Conservation (phyloP, 2,888 invertebrate genomes). For the Apodemia duryi region DNA sequence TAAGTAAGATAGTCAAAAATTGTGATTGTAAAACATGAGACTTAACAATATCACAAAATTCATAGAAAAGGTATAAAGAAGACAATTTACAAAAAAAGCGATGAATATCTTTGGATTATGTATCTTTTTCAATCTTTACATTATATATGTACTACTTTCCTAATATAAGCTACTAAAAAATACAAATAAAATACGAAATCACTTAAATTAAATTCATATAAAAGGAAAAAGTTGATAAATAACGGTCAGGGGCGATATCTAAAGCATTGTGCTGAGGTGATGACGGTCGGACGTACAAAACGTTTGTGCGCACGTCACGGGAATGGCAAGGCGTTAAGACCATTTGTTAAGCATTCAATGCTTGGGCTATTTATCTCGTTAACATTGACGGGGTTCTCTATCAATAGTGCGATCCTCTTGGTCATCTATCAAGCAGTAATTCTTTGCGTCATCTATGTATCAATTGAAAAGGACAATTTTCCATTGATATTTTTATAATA, state of each 20-base stretch:
- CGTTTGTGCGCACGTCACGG: constrained; percentile 47
- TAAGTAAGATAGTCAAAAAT: too few relatives aligned
- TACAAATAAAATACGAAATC: background rate
- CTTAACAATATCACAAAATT: too few relatives aligned
- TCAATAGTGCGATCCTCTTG: constrained; percentile 49
- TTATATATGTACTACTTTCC: too few relatives aligned
- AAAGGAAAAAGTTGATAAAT: constrained; percentile 40
- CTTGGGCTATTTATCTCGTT: constrained; percentile 53
- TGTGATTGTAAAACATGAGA: too few relatives aligned
- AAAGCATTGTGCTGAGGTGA: constrained; percentile 48
- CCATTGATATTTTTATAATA: background rate
- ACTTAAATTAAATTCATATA: constrained; percentile 8
- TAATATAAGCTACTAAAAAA: background rate
- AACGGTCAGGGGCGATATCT: constrained; percentile 40
- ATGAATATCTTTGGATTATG: too few relatives aligned
- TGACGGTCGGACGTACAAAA: constrained; percentile 54
- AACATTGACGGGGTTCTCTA: constrained; percentile 56
- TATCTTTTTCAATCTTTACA: too few relatives aligned
- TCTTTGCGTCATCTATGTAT: constrained; percentile 19
- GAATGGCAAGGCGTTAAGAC: constrained; percentile 41
- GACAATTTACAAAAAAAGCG: too few relatives aligned
- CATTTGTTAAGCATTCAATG: constrained; percentile 68
- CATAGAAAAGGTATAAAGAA: too few relatives aligned
- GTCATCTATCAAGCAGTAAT: constrained; percentile 51
- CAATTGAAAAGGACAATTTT: constrained; percentile 4